These are phyloP conservation scores for Bradypus variegatus DNA, from an alignment of 2,797 vertebrate genomes.

Conservation along the genomic window DNA sequence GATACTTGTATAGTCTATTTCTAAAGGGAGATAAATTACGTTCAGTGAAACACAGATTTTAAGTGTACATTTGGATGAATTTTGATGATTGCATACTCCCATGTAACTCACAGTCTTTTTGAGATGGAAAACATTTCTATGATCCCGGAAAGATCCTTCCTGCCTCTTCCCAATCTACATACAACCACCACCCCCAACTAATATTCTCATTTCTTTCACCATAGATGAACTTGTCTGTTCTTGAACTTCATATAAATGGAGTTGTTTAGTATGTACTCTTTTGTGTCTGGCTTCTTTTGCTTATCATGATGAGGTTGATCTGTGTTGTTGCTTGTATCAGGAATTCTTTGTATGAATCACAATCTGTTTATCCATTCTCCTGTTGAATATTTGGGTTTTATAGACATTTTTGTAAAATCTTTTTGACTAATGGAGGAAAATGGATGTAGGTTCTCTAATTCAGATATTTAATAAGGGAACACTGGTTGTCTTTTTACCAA, in stretches of 20 bases:
- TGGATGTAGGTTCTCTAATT: not conserved
- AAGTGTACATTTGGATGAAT: not conserved
- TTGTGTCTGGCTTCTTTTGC: not conserved
- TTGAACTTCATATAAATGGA: not conserved
- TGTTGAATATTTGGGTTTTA: not conserved
- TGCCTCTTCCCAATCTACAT: not conserved
- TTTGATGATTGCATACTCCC: not conserved
- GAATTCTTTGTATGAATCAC: not conserved
- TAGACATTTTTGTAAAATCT: not conserved
- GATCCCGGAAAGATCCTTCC: not conserved
- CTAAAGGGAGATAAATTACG: not conserved
- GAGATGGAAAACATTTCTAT: not conserved
- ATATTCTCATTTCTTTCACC: not conserved
- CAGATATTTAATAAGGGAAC: slow-evolving; percentile 2
- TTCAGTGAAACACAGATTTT: not conserved
- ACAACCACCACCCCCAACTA: not conserved
- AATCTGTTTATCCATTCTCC: not conserved
- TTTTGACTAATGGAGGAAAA: not conserved
- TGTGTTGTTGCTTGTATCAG: not conserved
- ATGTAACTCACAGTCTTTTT: not conserved
- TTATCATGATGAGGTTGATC: not conserved
- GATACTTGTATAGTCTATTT: not conserved
- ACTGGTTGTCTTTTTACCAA: not conserved
- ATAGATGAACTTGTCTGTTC: not conserved
- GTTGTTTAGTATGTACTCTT: not conserved